phyloP scores from a whole-genome alignment of 2,113 vertebrate species.

The Electrona antarctica region DNA sequence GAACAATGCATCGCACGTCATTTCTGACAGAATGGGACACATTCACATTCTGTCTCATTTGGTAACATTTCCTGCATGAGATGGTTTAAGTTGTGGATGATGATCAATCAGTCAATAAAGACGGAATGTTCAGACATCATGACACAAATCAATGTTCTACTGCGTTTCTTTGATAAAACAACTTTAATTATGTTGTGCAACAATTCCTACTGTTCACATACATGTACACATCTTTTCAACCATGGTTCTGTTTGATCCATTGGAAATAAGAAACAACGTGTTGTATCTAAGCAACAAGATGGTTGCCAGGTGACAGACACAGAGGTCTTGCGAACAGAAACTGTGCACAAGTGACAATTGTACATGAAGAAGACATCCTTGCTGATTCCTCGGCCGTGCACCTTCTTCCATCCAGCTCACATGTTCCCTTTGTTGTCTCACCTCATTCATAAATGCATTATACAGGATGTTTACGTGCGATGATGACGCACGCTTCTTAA shows the following conservation, averaged over 20 bases:
- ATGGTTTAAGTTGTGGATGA: too few relatives aligned
- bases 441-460: too few relatives aligned
- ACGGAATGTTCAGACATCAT: too few relatives aligned
- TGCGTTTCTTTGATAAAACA: too few relatives aligned
- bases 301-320: slow-evolving; percentile 81
- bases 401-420: too few relatives aligned
- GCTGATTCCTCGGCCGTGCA: too few relatives aligned
- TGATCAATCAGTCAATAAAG: too few relatives aligned
- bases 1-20: slow-evolving; percentile 1
- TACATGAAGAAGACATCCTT: neutral
- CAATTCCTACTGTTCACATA: slow-evolving; percentile 21
- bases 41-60: neutral
- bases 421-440: too few relatives aligned
- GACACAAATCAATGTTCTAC: too few relatives aligned
- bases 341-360: slow-evolving; percentile 41
- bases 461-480: too few relatives aligned
- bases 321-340: slow-evolving; percentile 69
- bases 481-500: too few relatives aligned
- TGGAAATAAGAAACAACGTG: slow-evolving; percentile 64
- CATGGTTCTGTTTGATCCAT: slow-evolving; percentile 51
- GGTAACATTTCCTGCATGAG: too few relatives aligned
- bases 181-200: neutral
- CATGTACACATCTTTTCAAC: slow-evolving; percentile 49
- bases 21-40: neutral
- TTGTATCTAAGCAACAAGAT: slow-evolving; percentile 80